Evolutionary conservation across 2,113 vertebrate species (phyloP), one percentile per base, ranked within the genome.

Genomic region (Sander lucioperca): DNA sequence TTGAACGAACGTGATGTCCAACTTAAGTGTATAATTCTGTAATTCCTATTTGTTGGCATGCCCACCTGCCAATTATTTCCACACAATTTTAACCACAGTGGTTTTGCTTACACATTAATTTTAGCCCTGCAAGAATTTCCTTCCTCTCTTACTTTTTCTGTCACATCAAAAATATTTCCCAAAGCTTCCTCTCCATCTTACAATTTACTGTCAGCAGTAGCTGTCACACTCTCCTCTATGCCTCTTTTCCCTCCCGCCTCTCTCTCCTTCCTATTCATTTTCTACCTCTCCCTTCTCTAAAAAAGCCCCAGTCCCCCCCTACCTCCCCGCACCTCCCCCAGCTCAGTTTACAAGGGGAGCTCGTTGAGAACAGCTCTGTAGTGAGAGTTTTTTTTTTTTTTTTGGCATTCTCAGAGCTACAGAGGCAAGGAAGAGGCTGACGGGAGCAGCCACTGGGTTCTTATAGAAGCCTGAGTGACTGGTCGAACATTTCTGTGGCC

Each of bases 271-370:
- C 74, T 72, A 64, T 91, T 90, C 83, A 86, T 87, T 89, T 95
- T 94, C 54, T 86, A 85, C 74, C 73, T 59, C 67, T 89, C 79
- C 84, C 83, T 88, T 50, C 88, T 82, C 82, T 82, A 79, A 85
- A 91, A 89, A 85, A 79, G 65, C 48, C 80, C 67, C 72, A 15
- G 30, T 53, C 45, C 83, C 85, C 76, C 53, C 23, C n/a, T 11
- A 33, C 66, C 66, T 68, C 79, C 63, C 72, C 86, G 87, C 81
- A 78, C 92, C 90, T 92, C 93, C 93, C 86, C 94, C 94, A 94
- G 96, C 96, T 97, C 97, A 96, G 93, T 96, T 97, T 97, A 96
- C 97, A 95, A 95, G 96, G 79, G 86, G 94, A 95, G 93, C 95
- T 89, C 30, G 92, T 93, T 89, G 94, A 95, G 94, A 93, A 86